phyloP scores from a whole-genome alignment of 2,113 vertebrate species.

The Podocnemis expansa region DNA sequence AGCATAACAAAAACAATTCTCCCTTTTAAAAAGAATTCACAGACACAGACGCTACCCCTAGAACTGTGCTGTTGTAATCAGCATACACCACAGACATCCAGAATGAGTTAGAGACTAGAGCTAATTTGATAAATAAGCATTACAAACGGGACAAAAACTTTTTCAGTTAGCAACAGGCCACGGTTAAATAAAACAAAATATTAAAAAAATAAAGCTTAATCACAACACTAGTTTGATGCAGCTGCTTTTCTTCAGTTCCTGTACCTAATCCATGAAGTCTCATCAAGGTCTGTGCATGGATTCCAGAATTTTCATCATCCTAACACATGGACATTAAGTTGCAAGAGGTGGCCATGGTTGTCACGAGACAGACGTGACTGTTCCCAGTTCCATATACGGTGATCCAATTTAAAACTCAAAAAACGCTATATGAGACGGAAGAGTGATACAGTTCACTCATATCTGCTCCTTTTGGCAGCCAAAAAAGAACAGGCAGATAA shows the following conservation, averaged over 20 bases:
- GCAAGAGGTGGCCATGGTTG: not conserved
- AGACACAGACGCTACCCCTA: not conserved
- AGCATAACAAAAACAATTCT: not conserved
- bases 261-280: not conserved
- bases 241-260: not conserved
- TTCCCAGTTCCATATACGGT: slow-evolving; percentile 2
- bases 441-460: slow-evolving; percentile 15
- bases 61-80: not conserved
- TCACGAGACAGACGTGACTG: not conserved
- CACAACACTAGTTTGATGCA: not conserved
- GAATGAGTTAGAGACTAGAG: not conserved
- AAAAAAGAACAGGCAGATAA: rapidly evolving
- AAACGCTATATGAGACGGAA: slow-evolving; percentile 6
- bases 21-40: not conserved
- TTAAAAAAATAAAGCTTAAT: not conserved
- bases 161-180: not conserved
- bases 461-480: slow-evolving; percentile 40
- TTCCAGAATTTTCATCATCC: slow-evolving; percentile 49
- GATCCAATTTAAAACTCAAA: not conserved
- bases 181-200: not conserved
- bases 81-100: not conserved
- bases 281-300: not conserved
- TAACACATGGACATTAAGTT: not conserved
- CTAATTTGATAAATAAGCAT: not conserved
- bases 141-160: not conserved